phyloP scores from a whole-genome alignment of 2,888 invertebrate genomes.

The Calameuta pallipes region DNA sequence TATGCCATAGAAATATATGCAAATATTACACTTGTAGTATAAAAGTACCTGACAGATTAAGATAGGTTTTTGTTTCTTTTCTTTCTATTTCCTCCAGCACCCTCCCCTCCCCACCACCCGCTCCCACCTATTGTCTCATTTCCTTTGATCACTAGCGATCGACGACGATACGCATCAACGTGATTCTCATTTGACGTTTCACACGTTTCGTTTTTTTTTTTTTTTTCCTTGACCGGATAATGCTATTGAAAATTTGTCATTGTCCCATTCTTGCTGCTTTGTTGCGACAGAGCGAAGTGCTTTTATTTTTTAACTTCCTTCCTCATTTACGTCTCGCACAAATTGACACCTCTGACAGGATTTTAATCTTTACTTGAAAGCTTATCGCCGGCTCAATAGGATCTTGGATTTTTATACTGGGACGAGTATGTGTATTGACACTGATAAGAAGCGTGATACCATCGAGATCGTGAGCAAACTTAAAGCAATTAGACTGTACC shows the following conservation, averaged over 20 bases:
- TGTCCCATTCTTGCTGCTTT: neutral
- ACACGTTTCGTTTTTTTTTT: constrained; percentile 17
- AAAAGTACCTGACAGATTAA: neutral
- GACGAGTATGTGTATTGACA: constrained; percentile 58
- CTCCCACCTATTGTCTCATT: neutral
- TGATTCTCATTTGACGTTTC: constrained; percentile 25
- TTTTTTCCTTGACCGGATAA: neutral
- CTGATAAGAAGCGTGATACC: constrained; percentile 63
- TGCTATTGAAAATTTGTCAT: neutral
- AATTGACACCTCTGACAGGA: neutral
- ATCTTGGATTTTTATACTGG: constrained; percentile 37
- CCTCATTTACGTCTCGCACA: no score
- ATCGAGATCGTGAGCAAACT: constrained; percentile 50
- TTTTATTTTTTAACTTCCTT: neutral
- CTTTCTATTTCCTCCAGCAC: neutral
- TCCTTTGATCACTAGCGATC: neutral
- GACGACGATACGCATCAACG: constrained; percentile 25
- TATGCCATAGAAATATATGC: constrained; percentile 61
- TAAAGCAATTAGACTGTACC: neutral
- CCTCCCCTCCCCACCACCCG: neutral
- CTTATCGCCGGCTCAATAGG: neutral
- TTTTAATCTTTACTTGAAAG: neutral
- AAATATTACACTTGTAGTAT: constrained; percentile 51
- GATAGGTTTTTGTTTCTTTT: neutral
- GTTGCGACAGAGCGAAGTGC: neutral